Conservation (phyloP, 2,888 invertebrate species). For the Eubasilissa splendida region DNA sequence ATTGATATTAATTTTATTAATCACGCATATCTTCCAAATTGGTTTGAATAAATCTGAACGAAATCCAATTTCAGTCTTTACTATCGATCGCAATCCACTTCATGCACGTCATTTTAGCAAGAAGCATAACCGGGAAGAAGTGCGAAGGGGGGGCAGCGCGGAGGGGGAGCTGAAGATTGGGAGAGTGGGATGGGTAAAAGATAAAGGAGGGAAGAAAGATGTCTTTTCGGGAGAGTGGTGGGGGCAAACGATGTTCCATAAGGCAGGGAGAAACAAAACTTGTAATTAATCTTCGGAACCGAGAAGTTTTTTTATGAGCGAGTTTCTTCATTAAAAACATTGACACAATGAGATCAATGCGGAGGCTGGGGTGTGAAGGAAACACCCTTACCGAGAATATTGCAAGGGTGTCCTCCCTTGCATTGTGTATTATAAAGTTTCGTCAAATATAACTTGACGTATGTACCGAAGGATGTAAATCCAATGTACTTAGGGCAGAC, state of each 20-base stretch:
- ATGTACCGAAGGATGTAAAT: too few relatives aligned
- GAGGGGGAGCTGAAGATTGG: neutral
- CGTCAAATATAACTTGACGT: too few relatives aligned
- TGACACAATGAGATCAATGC: constrained; percentile 42
- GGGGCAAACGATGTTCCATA: constrained; percentile 14
- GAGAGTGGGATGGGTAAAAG: constrained; percentile 8
- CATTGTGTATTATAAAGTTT: too few relatives aligned
- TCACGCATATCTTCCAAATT: too few relatives aligned
- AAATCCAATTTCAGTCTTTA: neutral
- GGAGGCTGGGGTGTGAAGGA: neutral
- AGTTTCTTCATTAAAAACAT: constrained; percentile 38
- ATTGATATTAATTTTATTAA: too few relatives aligned
- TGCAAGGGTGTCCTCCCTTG: neutral
- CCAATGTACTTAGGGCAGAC: too few relatives aligned
- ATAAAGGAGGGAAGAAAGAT: constrained; percentile 29
- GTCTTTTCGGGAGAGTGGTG: constrained; percentile 11
- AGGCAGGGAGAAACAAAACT: constrained; percentile 52
- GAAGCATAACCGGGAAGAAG: constrained; percentile 2
- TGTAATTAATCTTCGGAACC: constrained; percentile 57
- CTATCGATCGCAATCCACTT: constrained; percentile 23
- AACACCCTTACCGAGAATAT: constrained; percentile 22
- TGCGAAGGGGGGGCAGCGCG: neutral
- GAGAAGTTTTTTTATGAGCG: constrained; percentile 40
- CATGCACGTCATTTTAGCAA: constrained; percentile 31
- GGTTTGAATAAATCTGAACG: too few relatives aligned